Base-by-base conservation (phyloP, 2,888 invertebrate genomes). In the Cerastis rubricosa region DNA sequence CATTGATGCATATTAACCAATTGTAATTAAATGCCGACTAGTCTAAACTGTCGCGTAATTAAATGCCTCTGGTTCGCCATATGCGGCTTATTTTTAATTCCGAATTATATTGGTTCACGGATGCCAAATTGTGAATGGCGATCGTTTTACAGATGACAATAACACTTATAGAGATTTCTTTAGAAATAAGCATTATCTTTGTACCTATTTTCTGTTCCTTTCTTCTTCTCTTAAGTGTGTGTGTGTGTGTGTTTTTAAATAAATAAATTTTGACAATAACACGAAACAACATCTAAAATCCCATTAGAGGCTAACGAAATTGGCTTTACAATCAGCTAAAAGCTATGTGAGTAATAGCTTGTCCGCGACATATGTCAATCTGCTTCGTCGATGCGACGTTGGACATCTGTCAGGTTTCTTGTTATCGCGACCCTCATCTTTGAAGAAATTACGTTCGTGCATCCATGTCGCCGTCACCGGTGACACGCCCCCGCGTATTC, bases 381-480 rank as follows among this genome's bases (percentile, higher is more conserved):
- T 89, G 87, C 61, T 84, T 85, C 85, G 89, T 90, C 91, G 88
- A 90, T 89, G 89, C 82, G 90, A 90, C 91, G 87, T 91, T 85
- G 91, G 93, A 93, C 93, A 92, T 94, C 92, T 92, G 94, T 93
- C 93, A 91, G 90, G 90, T 92, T 92, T 92, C 92, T 93, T 93
- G 94, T 90, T 93, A 94, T 94, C 94, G 90, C 87, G 93, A 95
- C 94, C 94, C 94, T 93, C 90, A 94, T 95, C 94, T 94, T 89
- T 90, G 89, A 90, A 93, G 93, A 93, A 94, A 94, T 94, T 94
- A 94, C 93, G 83, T 92, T 92, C 92, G 91, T 91, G 90, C 91
- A 91, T 91, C 91, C 91, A 90, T 91, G 93, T 93, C 92, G 88
- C 92, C 90, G 92, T 87, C 91, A 90, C 86, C 83, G 79, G 84